Conservation (phyloP, 1,140 invertebrate genomes). For the Megalopta genalis region DNA sequence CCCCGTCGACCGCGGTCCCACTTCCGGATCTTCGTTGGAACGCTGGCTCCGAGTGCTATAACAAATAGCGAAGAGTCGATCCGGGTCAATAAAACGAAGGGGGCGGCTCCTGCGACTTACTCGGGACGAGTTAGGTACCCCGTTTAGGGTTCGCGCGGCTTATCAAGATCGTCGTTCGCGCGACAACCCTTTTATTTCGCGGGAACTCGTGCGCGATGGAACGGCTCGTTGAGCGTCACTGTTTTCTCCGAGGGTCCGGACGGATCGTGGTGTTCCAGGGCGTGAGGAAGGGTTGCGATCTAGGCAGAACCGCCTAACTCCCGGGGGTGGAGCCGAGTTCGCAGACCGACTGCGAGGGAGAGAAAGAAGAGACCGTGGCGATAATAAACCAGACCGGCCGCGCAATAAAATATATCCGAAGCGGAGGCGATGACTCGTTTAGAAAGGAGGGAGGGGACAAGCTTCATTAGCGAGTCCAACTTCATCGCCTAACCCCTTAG, state of each 20-base stretch:
- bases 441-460: slow-evolving; percentile 59
- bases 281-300: slow-evolving; percentile 72
- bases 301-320: slow-evolving; percentile 60
- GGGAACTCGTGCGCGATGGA: slow-evolving; percentile 65
- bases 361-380: slow-evolving; percentile 62
- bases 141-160: not conserved
- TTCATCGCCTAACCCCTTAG: slow-evolving; percentile 77
- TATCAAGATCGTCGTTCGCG: slow-evolving; percentile 8
- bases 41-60: not conserved
- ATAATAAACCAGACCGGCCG: slow-evolving; percentile 78
- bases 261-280: slow-evolving; percentile 64
- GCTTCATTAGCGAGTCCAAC: slow-evolving; percentile 78
- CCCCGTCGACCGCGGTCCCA: too few relatives aligned
- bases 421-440: slow-evolving; percentile 78
- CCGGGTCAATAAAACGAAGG: slow-evolving; percentile 10
- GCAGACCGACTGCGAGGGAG: slow-evolving; percentile 43
- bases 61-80: not conserved
- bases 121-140: too few relatives aligned
- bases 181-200: slow-evolving; percentile 68
- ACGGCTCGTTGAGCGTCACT: slow-evolving; percentile 78
- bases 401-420: slow-evolving; percentile 80
- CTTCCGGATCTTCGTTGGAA: too few relatives aligned
- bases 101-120: not conserved
- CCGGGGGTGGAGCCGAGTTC: slow-evolving; percentile 25
- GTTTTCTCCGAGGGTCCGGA: slow-evolving; percentile 69